Percentiles rank a stretch among this genome's conserved stretches.
These are phyloP conservation scores for Ichneumon xanthorius DNA, from an alignment of 2,888 invertebrate genomes.

Conservation along the genomic window DNA sequence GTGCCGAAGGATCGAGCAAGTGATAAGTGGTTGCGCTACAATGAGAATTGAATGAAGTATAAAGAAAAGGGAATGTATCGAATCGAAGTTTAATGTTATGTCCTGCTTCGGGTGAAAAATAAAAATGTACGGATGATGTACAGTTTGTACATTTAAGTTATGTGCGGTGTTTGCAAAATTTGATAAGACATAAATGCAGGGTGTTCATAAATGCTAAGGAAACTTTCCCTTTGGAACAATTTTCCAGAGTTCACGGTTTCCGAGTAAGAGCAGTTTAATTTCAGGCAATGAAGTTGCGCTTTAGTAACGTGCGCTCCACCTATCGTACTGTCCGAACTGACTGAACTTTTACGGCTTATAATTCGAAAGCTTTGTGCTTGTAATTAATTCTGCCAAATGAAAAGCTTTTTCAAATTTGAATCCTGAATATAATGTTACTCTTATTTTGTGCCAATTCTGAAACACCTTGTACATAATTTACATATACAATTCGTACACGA, in stretches of 20 bases:
- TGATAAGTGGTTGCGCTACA: constrained; percentile 48
- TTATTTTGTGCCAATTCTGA: background rate
- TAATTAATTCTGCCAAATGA: background rate
- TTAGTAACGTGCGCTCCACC: background rate
- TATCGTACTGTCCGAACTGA: background rate
- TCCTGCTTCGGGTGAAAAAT: constrained; percentile 24
- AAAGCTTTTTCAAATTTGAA: background rate
- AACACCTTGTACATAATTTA: constrained; percentile 4
- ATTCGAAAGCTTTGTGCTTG: background rate
- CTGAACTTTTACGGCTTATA: background rate
- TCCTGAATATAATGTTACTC: background rate
- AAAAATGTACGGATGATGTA: constrained; percentile 1
- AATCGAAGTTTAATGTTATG: constrained; percentile 29
- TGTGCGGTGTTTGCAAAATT: background rate
- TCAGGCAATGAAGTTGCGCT: background rate
- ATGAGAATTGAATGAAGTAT: constrained; percentile 38
- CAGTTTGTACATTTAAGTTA: constrained; percentile 1
- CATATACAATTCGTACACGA: constrained; percentile 6
- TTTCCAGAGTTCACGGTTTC: background rate
- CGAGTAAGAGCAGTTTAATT: background rate
- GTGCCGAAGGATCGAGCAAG: constrained; percentile 39
- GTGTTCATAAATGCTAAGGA: background rate
- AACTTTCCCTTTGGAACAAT: background rate
- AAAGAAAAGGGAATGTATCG: constrained; percentile 14
- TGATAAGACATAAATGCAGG: background rate